These are phyloP conservation scores for Batillaria attramentaria DNA, from an alignment of 1,140 invertebrate genomes.

Conservation along the genomic window DNA sequence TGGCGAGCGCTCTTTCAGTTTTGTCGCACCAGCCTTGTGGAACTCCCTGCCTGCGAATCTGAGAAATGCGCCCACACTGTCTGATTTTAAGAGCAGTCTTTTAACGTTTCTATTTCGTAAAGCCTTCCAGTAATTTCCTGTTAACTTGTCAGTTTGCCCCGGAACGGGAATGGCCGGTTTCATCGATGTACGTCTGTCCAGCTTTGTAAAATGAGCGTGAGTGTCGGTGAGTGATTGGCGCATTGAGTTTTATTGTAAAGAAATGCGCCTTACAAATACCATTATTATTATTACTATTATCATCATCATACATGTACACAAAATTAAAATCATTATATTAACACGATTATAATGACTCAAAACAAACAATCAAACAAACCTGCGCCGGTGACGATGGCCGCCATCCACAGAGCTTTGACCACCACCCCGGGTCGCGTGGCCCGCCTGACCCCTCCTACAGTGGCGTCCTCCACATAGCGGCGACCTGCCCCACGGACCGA, in stretches of 20 bases:
- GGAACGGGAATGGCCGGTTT: not conserved
- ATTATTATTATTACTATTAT: no score
- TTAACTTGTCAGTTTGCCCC: not conserved
- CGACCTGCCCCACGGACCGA: not conserved
- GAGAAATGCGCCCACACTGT: not conserved
- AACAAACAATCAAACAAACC: not conserved
- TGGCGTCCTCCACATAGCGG: conserved; percentile 7
- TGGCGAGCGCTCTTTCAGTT: no score
- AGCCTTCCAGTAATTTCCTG: not conserved
- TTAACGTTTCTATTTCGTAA: not conserved
- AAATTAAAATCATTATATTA: not conserved
- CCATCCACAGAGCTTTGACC: not conserved
- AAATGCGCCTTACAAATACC: not conserved
- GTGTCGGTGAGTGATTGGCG: not conserved
- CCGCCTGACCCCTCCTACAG: not conserved
- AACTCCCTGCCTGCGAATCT: not conserved
- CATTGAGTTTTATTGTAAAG: not conserved
- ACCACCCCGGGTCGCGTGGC: not conserved
- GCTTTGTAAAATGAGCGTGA: not conserved
- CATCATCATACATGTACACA: not conserved
- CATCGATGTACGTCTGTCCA: not conserved
- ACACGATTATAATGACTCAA: no score
- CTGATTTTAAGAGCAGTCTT: not conserved
- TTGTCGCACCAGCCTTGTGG: no score
- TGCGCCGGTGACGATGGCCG: not conserved